Evolutionary conservation across 2,797 vertebrate genomes (phyloP), one percentile per base, ranked within the genome.

Genomic region (Columba guinea): DNA sequence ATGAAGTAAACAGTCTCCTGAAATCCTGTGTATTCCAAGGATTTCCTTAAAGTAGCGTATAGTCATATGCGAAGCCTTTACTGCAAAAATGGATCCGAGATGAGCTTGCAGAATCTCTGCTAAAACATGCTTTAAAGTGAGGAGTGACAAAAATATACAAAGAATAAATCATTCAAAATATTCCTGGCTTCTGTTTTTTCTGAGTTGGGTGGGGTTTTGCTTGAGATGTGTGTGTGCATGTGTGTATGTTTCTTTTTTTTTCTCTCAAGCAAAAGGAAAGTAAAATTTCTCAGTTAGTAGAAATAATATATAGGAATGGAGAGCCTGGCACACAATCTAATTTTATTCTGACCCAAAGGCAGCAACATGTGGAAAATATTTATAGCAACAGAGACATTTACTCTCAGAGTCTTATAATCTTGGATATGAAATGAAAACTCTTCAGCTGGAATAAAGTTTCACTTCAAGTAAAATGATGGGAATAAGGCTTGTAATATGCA

Each of bases 261-360:
- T 35, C 11, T 17, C 26, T 65, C 0, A 0, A 81, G 26, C 34
- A 64, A 63, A 23, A 78, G 14, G 18, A 88, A 71, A 80, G 32
- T 41, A 87, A 76, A 73, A 46, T 27, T 24, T 91, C 71, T 93
- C 48, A 62, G 65, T 52, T 67, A 77, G 15, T n/a, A 77, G 49
- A 80, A 84, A 68, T 67, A 90, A 77, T 39, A 17, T 13, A 17
- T 67, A 30, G 13, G 19, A 95, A 56, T 62, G 11, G 58, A 73
- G 7, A 83, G 5, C 17, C 52, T 67, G 30, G 27, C 9, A 76
- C 30, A 51, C 17, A 67, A 35, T 17, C 3, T 58, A 48, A 69
- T 78, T 84, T 88, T 56, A 84, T 87, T 78, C 48, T 87, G 68
- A 79, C 55, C 44, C 55, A 84, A 73, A 77, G 34, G 46, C 55